These are phyloP conservation scores for Orthonyx spaldingii DNA, from an alignment of 2,113 vertebrate genomes.

Conservation along the genomic window DNA sequence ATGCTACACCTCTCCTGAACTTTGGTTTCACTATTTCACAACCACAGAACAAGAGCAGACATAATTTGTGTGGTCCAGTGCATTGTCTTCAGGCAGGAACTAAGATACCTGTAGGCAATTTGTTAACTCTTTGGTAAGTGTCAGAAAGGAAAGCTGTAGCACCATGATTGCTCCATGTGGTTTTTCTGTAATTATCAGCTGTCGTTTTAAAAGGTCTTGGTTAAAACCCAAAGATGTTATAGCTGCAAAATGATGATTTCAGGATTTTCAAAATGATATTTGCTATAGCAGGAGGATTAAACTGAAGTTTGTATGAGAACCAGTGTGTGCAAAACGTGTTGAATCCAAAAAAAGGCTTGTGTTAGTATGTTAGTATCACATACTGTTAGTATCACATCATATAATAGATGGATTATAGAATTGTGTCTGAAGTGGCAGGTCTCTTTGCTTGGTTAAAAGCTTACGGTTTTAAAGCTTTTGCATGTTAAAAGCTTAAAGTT, in stretches of 20 bases:
- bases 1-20: not conserved
- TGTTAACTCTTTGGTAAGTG: not conserved
- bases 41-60: not conserved
- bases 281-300: constrained; percentile 17
- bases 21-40: not conserved
- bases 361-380: not conserved
- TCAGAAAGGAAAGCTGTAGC: not conserved
- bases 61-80: not conserved
- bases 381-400: not conserved
- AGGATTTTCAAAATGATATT: constrained; percentile 37
- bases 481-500: not conserved
- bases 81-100: not conserved
- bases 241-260: constrained; percentile 28
- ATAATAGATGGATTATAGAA: not conserved
- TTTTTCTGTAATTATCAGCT: constrained; percentile 60
- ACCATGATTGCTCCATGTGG: not conserved
- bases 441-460: not conserved
- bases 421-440: not conserved
- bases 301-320: constrained; percentile 25
- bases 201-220: constrained; percentile 42
- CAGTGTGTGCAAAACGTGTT: constrained; percentile 1
- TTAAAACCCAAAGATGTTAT: constrained; percentile 43
- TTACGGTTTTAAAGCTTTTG: not conserved
- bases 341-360: not conserved
- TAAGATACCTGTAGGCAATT: fast-evolving